Base-by-base conservation (phyloP, 2,888 invertebrate species). In the Phaonia tiefii region DNA sequence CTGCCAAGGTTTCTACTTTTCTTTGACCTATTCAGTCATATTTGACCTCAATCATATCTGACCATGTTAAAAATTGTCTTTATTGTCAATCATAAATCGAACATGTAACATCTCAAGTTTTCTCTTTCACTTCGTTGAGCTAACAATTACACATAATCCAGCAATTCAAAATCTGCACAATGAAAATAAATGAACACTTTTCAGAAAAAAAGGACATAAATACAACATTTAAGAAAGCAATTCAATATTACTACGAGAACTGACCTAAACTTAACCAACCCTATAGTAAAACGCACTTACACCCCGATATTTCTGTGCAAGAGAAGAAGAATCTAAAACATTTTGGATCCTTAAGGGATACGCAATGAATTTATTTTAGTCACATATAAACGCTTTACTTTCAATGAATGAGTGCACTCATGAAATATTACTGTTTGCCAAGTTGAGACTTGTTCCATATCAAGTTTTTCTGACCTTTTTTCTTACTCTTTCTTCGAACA, bases 391-490 rank as follows among this genome's bases (percentile, higher is more conserved):
- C 63, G 42, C 37, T 37, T 25, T 5, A 31, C 25, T 22, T 22
- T 31, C 46, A 39, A 71, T 58, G 65, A 46, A 39, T 56, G 76
- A 76, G 65, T 65, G 77, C 70, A 70, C 58, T 71, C 70, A 71
- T 80, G 74, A 80, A 77, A 74, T 77, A 80, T 81, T 78, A 67
- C 56, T 51, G 67, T 81, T 81, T 75, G 71, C 66, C 73, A 81
- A 82, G 51, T 75, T 82, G 54, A 70, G 58, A 69, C 49, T 79
- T 72, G 70, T 56, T 46, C 15, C 13, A 51, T 49, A 37, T 39
- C 51, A 49, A 11, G 37, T 7, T 66, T 66, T 44, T n/a, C n/a
- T n/a, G n/a, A n/a, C n/a, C n/a, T n/a, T 26, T 31, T 49, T 49
- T 51, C n/a, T 37, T n/a, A n/a, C n/a, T 25, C 51, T 46, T 75